Evolutionary conservation across 2,888 invertebrate species (phyloP).

Genomic region (Hyposoter didymator): DNA sequence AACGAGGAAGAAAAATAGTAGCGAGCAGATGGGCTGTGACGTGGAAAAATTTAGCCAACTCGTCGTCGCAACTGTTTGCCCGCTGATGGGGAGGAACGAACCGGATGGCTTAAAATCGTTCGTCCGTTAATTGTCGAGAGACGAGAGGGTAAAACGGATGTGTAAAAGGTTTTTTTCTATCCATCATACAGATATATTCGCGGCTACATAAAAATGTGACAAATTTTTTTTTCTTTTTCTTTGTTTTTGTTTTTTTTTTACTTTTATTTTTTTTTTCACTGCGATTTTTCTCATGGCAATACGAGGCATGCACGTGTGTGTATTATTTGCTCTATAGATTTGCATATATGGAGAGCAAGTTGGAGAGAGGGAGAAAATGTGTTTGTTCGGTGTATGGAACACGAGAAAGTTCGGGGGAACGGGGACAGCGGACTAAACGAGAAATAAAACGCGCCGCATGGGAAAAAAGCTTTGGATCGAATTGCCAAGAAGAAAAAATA

Average conservation of each 20-base stretch:
- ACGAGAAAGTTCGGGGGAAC: not conserved
- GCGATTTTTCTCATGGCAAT: not conserved
- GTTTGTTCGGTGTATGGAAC: conserved; percentile 9
- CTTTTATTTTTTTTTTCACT: too few relatives aligned
- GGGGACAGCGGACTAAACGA: not conserved
- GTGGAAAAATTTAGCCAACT: conserved; percentile 37
- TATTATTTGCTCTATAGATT: not conserved
- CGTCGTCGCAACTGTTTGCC: conserved; percentile 11
- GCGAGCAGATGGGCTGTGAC: conserved; percentile 24
- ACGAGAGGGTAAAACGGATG: conserved; percentile 59
- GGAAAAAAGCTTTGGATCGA: not conserved
- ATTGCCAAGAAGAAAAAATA: not conserved
- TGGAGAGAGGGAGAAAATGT: not conserved
- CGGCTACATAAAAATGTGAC: not conserved
- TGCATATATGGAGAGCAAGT: too few relatives aligned
- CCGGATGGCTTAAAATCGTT: conserved; percentile 63
- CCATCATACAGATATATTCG: not conserved
- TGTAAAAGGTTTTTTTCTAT: conserved; percentile 43
- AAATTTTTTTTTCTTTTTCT: not conserved
- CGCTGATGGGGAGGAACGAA: conserved; percentile 31
- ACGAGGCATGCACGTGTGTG: not conserved
- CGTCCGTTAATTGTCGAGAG: conserved; percentile 67
- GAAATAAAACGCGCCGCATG: not conserved
- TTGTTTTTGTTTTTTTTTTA: too few relatives aligned
- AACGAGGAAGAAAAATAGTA: not conserved